Evolutionary conservation across 1,140 invertebrate species (phyloP), one percentile per base, ranked within the genome.

Genomic region (Phymastichus coffea): DNA sequence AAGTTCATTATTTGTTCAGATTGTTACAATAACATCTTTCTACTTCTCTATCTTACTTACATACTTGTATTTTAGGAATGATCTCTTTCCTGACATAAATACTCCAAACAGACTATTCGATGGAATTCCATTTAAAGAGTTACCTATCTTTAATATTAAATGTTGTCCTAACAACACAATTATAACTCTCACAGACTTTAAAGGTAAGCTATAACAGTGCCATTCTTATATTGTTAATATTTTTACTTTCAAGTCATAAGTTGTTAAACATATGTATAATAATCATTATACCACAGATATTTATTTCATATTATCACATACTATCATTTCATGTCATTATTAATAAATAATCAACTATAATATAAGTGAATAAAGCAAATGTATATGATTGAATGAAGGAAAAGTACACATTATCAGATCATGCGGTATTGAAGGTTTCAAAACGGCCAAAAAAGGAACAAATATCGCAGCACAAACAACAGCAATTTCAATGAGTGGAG

Each of bases 391-490:
- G n/a, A n/a, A n/a, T n/a, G n/a, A n/a, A 87, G 86, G 86, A 37
- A 68, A 64, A 10, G 79, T 85, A 4, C 80, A 86, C 64, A 43
- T 87, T 1, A 77, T 87, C 14, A 78, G 88, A 51, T 86, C 90
- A 6, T 90, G 92, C 84, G 92, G 94, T 15, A 84, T 89, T 59
- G 95, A 98, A 79, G 96, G 96, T 22, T 98, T 95, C 71, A 97
- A 95, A 77, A 93, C 97, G 80, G 88, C 93, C 3, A 88, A 88
- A 64, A 98, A 98, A 80, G 95, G 94, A 59, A 98, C 95, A 8
- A 97, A 95, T 75, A 88, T 98, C 69, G 96, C 95, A 41, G 95
- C 94, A 14, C 95, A 98, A 80, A 90, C 94, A 30, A 93, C 94
- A 49, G 95, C 91, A 17, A 85, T 95, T 30, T 86, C 82, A 60